phyloP scores from a whole-genome alignment of 2,113 vertebrate species.

The Phrynocephalus versicolor region DNA sequence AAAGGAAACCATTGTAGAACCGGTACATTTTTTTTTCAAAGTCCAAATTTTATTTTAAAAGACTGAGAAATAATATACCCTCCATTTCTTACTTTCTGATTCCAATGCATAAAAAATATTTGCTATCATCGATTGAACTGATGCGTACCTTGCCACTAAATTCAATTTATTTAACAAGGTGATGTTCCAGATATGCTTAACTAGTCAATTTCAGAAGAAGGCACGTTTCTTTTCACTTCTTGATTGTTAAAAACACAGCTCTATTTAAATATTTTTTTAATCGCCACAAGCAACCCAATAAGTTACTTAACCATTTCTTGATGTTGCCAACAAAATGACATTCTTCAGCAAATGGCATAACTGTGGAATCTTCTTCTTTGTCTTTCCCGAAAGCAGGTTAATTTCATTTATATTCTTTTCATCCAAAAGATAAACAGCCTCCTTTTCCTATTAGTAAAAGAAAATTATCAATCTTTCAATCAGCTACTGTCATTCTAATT shows the following conservation, averaged over 20 bases:
- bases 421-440: conserved; percentile 89
- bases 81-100: no score
- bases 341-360: conserved; percentile 85
- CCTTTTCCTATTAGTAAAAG: conserved; percentile 83
- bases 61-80: no score
- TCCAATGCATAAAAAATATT: no score
- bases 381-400: conserved; percentile 86
- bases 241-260: neutral
- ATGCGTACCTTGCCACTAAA: no score
- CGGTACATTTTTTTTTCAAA: neutral
- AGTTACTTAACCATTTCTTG: conserved; percentile 82
- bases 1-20: neutral
- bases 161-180: no score
- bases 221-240: no score
- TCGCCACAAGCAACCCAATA: no score
- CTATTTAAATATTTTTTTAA: no score
- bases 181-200: no score
- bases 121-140: no score
- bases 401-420: conserved; percentile 88
- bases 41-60: no score
- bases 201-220: no score
- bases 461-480: conserved; percentile 22
- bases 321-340: conserved; percentile 81
- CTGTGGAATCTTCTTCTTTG: conserved; percentile 85
- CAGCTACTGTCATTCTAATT: neutral